Evolutionary conservation across 92 coral and sea anemone genomes (phyloP).

Genomic region (Palythoa grandis): DNA sequence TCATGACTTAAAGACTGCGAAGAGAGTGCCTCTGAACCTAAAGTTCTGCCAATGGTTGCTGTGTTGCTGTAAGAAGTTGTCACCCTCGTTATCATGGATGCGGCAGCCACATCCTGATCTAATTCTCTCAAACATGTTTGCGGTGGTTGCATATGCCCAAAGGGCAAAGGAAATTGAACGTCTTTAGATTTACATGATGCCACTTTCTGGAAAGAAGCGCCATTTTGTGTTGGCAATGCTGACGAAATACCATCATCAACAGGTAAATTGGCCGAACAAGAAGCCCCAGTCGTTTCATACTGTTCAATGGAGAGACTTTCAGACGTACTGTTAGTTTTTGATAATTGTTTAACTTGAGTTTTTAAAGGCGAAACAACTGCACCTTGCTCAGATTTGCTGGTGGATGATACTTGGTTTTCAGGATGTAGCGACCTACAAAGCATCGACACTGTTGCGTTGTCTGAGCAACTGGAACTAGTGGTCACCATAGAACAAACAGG

Average conservation of each 20-base stretch:
- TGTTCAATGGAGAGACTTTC: neutral
- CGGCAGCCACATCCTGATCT: neutral
- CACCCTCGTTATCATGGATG: neutral
- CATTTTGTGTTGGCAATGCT: neutral
- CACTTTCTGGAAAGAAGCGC: neutral
- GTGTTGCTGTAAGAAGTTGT: neutral
- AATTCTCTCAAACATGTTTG: neutral
- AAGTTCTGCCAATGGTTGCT: neutral
- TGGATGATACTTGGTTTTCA: neutral
- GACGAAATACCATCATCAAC: neutral
- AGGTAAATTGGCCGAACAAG: neutral
- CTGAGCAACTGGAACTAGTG: neutral
- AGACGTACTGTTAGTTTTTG: neutral
- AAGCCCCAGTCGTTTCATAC: neutral
- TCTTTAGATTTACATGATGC: neutral
- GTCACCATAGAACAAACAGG: neutral
- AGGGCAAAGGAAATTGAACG: neutral
- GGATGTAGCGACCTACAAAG: neutral
- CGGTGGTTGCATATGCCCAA: conserved; percentile 27
- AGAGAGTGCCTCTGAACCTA: neutral
- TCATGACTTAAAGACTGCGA: neutral
- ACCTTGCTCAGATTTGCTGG: neutral
- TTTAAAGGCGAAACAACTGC: neutral
- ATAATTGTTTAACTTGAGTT: neutral
- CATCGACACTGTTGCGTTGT: neutral